Evolutionary conservation across 2,888 invertebrate species (phyloP).

Genomic region (Drosophila buzzatii): DNA sequence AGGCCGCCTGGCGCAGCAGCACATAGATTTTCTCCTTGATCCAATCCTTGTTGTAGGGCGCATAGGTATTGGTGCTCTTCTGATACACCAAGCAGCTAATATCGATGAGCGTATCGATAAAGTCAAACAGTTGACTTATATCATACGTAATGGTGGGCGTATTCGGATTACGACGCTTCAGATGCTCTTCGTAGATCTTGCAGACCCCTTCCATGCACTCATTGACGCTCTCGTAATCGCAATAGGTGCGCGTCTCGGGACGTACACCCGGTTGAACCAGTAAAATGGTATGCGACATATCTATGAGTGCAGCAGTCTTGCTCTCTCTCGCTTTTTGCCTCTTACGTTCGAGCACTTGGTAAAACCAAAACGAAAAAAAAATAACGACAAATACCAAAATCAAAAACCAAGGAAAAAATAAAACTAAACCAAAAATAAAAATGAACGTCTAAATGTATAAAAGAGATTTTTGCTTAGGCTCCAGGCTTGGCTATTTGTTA

Average conservation of each 20-base stretch:
- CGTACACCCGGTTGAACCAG: constrained; percentile 96
- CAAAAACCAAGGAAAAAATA: not conserved
- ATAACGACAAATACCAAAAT: not conserved
- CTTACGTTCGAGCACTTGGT: not conserved
- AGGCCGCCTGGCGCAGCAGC: constrained; percentile 95
- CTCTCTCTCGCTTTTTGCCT: not conserved
- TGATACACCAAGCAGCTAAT: constrained; percentile 98
- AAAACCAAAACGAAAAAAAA: not conserved
- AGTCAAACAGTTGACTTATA: constrained; percentile 98
- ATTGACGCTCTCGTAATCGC: constrained; percentile 98
- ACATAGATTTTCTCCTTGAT: constrained; percentile 99
- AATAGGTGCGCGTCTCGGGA: constrained; percentile 98
- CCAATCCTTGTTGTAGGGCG: constrained; percentile 99
- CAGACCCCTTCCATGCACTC: constrained; percentile 99
- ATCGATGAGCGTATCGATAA: constrained; percentile 98
- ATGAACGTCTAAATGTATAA: not conserved
- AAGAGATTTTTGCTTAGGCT: not conserved
- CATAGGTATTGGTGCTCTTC: constrained; percentile 97
- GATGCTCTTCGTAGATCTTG: constrained; percentile 99
- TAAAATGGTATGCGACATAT: constrained; percentile 97
- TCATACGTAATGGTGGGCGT: constrained; percentile 99
- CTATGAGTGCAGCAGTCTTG: not conserved
- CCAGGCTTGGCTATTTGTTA: not conserved
- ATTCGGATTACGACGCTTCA: constrained; percentile 97
- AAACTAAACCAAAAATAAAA: not conserved